A percentile compares a stretch with the other conserved stretches of the same genome.
phyloP scores from a whole-genome alignment of 23 tunicate species.

The Styela plicata region DNA sequence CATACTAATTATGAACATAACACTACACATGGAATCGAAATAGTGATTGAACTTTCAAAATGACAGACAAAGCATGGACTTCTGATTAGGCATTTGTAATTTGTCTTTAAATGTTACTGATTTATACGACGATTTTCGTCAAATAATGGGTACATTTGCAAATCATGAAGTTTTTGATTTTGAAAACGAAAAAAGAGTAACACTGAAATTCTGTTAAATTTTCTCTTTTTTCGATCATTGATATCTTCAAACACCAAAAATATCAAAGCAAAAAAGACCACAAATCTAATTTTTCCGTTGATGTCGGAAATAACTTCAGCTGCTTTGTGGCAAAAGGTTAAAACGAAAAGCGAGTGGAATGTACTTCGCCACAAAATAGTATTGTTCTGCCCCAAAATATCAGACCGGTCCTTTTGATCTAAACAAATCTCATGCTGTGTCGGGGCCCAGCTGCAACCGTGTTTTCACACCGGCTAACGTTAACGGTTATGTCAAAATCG shows the following conservation, averaged over 20 bases:
- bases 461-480: neutral
- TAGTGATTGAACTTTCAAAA: no score
- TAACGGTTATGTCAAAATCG: neutral
- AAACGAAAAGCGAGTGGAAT: neutral
- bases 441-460: neutral
- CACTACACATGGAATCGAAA: no score
- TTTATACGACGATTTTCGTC: no score
- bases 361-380: neutral
- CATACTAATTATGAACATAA: no score
- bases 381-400: neutral
- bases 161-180: no score
- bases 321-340: constrained; percentile 29
- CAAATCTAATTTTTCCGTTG: neutral
- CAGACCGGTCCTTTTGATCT: neutral
- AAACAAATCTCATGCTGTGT: neutral
- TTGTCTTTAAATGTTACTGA: no score
- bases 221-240: no score
- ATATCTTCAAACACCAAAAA: neutral
- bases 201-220: no score
- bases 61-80: no score
- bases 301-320: constrained; percentile 15
- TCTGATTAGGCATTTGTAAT: no score
- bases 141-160: no score
- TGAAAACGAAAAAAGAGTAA: no score
- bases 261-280: neutral